Base-by-base conservation (phyloP, 2,888 invertebrate genomes). In the Lasioglossum lativentre region DNA sequence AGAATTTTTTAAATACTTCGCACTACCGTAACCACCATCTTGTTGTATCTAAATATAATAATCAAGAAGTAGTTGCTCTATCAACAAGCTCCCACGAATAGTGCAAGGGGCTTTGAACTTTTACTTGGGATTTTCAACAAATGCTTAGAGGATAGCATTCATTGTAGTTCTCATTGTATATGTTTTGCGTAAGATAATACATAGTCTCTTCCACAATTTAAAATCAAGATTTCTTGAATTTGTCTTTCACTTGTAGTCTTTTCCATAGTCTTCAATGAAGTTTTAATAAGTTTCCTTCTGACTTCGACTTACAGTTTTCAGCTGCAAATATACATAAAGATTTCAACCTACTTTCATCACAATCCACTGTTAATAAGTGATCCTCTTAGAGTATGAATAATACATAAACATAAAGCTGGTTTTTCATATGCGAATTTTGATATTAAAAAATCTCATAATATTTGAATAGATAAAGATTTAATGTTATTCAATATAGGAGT, bases 221-320 rank as follows among this genome's bases (percentile, higher is more conserved):
- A 34, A 30, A 66, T 59, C 2, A 34, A 66, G 63, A 66, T 34
- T 30, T 34, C 30, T 19, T 66, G 30, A 66, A 34, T 66, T 66
- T 66, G 6, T 19, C 63, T 34, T 34, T 19, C 2, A 34, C 27
- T 63, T 34, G 63, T 66, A 34, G 63, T 66, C 30, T 30, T 30
- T 34, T 66, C 34, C 19, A 66, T 66, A 34, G 16, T 66, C 34
- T 16, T 66, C 8, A 66, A 34, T 34, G 34, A 66, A 66, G 19
- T 66, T 66, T 66, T 66, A 66, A 66, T 66, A 66, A 34, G 63
- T 30, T 66, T 66, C 16, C 63, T 66, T 66, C 34, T 19, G 27
- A 34, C 63, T 34, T 66, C 8, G 16, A 19, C 63, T 30, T 34
- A 66, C 30, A 66, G 30, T 30, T 66, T 34, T 66, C 30, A 5